Conservation (phyloP, 2,888 invertebrate genomes). For the Torymus auratus region DNA sequence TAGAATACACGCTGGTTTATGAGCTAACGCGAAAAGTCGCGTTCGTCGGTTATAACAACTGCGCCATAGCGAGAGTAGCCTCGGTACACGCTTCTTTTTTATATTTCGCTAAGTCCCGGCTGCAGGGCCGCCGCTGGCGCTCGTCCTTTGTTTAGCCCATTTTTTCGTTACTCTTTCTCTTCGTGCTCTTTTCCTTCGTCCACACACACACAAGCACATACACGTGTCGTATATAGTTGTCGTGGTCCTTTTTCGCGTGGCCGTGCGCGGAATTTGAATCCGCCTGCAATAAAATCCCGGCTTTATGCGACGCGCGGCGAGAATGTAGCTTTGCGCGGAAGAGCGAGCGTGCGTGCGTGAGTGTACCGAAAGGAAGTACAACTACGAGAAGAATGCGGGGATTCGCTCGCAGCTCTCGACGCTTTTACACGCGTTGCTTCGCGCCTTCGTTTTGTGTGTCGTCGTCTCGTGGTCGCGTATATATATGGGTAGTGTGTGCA, state of each 20-base stretch:
- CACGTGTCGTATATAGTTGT: constrained; percentile 43
- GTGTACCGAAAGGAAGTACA: constrained; percentile 43
- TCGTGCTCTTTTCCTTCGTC: constrained; percentile 34
- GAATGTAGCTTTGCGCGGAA: constrained; percentile 34
- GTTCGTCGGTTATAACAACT: constrained; percentile 3
- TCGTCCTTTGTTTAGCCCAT: constrained; percentile 53
- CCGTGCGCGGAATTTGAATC: constrained; percentile 75
- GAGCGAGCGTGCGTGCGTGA: constrained; percentile 19
- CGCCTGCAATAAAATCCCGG: constrained; percentile 75
- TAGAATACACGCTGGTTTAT: constrained; percentile 73
- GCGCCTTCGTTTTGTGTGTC: constrained; percentile 37
- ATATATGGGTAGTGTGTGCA: too few species aligned
- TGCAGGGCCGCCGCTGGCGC: not conserved
- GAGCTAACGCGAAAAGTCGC: constrained; percentile 64
- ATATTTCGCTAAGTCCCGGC: constrained; percentile 61
- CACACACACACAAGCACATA: constrained; percentile 45
- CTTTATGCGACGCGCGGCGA: constrained; percentile 74
- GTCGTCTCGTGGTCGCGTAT: not conserved
- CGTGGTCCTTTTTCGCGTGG: constrained; percentile 60
- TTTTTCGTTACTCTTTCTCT: constrained; percentile 57
- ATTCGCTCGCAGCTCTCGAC: constrained; percentile 12
- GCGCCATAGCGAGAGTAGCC: not conserved
- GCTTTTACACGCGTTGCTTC: constrained; percentile 4
- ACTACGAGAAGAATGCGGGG: constrained; percentile 49
- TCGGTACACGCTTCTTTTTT: constrained; percentile 61